Evolutionary conservation across 2,797 vertebrate genomes (phyloP), one percentile per base, ranked within the genome.

Genomic region (Cyclopterus lumpus): DNA sequence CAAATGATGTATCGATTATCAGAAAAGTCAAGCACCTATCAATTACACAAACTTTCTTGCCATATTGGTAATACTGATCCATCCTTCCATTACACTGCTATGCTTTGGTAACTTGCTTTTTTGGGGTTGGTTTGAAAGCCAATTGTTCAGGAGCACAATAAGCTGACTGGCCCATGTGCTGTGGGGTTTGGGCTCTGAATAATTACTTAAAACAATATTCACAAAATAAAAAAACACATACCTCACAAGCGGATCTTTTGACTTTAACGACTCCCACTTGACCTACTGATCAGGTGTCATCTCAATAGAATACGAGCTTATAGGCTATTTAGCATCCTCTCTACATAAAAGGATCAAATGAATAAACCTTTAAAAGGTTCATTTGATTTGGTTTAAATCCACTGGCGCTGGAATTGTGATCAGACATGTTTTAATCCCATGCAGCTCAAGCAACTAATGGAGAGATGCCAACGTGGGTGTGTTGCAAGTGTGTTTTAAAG

Each of bases 401-500:
- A 40, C 58, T 44, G 60, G 10, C 57, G 60, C 71, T 73, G 61
- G 67, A 84, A 48, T 86, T 81, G 74, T 64, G 67, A 75, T 65
- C 80, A 75, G 87, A 79, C 80, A 75, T 80, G 32, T 87, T 78
- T 66, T 79, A 84, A 83, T 48, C 55, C 75, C 77, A 63, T 75
- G 28, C 85, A 92, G 76, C 90, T 89, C 40, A 80, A 70, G 63
- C 84, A 80, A 64, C 88, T 86, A 81, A 81, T 80, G 55, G 69
- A 79, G 69, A 79, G 30, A 61, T 75, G 40, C 66, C 16, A 32
- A 14, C 36, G 55, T 53, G 51, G 30, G 60, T 61, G 82, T 30
- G 77, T n/a, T 28, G 67, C 28, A 20, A 54, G 53, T 53, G 14
- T 4, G 40, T 16, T 76, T 36, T 16, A 64, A 70, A 54, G 42